Conservation (phyloP, 2,888 invertebrate species). For the Halocaridina rubra region DNA sequence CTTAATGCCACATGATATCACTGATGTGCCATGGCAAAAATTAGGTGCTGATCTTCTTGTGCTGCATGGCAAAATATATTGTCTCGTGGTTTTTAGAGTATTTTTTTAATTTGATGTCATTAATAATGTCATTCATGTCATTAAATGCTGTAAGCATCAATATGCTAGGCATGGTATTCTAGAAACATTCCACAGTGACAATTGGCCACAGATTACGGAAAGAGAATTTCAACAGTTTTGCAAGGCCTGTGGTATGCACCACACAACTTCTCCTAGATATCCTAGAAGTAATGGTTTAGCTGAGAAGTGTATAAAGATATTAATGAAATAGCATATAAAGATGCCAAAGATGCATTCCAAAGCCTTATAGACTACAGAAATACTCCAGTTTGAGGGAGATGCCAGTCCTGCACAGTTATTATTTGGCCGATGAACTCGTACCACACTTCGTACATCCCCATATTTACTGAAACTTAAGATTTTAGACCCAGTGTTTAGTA, state of each 20-base stretch:
- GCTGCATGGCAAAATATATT: neutral
- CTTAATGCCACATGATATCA: neutral
- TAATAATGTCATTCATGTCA: neutral
- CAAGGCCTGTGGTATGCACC: neutral
- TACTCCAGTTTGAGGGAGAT: neutral
- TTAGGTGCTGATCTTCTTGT: neutral
- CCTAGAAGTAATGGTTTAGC: neutral
- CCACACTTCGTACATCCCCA: neutral
- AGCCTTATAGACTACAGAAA: neutral
- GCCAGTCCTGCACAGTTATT: neutral
- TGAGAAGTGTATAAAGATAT: neutral
- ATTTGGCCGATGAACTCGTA: neutral
- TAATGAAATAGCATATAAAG: neutral
- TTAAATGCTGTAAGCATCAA: neutral
- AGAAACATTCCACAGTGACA: neutral
- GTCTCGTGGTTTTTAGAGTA: no score
- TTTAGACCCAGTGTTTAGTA: neutral
- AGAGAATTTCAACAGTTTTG: neutral
- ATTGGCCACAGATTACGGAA: neutral
- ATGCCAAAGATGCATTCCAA: neutral
- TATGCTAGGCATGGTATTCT: conserved; percentile 1
- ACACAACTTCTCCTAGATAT: neutral
- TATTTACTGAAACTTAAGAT: neutral
- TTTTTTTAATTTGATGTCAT: neutral
- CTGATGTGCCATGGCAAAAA: conserved; percentile 1